Evolutionary conservation across 1,140 invertebrate species (phyloP).

Genomic region (Penaeus indicus): DNA sequence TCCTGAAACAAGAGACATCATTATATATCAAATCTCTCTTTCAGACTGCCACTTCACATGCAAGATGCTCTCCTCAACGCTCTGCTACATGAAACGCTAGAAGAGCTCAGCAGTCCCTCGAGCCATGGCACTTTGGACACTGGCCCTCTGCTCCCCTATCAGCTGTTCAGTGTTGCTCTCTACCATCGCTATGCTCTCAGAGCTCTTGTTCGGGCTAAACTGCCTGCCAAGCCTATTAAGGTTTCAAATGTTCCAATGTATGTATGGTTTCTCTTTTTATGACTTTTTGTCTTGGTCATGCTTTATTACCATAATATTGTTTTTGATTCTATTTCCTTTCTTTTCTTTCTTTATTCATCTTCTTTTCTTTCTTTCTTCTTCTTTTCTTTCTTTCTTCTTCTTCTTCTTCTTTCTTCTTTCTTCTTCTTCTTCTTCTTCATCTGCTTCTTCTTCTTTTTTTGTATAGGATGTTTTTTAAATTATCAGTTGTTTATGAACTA

Average conservation of each 20-base stretch:
- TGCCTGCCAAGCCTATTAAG: constrained; percentile 51
- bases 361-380: too few relatives aligned
- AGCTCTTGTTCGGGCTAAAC: constrained; percentile 52
- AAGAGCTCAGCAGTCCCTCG: constrained; percentile 50
- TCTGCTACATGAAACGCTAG: constrained; percentile 49
- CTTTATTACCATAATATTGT: too few relatives aligned
- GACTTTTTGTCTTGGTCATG: background rate
- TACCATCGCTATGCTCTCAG: constrained; percentile 61
- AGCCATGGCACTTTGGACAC: constrained; percentile 53
- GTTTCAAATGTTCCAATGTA: constrained; percentile 63
- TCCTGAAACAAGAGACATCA: background rate
- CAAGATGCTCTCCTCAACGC: constrained; percentile 57
- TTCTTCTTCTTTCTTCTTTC: too few relatives aligned
- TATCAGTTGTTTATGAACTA: too few relatives aligned
- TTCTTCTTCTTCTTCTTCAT: too few relatives aligned
- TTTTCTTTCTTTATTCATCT: too few relatives aligned
- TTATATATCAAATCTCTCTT: background rate
- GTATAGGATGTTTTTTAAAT: too few relatives aligned
- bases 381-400: too few relatives aligned
- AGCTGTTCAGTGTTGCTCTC: constrained; percentile 57
- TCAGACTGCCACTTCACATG: constrained; percentile 59
- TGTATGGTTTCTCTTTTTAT: background rate
- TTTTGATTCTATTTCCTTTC: too few relatives aligned
- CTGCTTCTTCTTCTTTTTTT: too few relatives aligned
- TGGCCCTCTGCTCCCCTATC: constrained; percentile 49